phyloP scores from a whole-genome alignment of 2,888 invertebrate species.

The Ptilodon capucinus region DNA sequence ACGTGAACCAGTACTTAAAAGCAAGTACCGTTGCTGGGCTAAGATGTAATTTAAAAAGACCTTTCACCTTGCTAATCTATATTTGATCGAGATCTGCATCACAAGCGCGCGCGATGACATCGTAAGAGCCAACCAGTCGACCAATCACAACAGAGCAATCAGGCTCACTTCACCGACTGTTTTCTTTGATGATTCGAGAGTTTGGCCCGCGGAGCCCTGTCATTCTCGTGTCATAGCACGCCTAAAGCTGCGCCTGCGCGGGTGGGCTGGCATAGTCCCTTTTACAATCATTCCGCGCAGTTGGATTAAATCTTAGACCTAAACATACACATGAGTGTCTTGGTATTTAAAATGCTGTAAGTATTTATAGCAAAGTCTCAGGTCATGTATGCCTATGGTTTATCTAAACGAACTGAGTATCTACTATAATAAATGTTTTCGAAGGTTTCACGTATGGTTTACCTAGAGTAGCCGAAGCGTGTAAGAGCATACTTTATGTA shows the following conservation, averaged over 20 bases:
- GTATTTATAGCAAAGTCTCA: too few species aligned
- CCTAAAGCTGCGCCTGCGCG: slow-evolving; percentile 35
- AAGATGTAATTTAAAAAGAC: slow-evolving; percentile 10
- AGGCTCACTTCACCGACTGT: slow-evolving; percentile 64
- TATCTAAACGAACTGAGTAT: too few species aligned
- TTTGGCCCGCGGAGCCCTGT: slow-evolving; percentile 46
- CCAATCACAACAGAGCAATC: slow-evolving; percentile 64
- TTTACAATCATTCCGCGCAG: slow-evolving; percentile 29
- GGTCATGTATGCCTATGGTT: too few species aligned
- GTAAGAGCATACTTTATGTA: too few species aligned
- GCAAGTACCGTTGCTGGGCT: neutral
- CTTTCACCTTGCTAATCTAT: slow-evolving; percentile 56
- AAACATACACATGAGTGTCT: too few species aligned
- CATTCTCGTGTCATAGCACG: slow-evolving; percentile 45
- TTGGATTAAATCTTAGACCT: slow-evolving; percentile 7
- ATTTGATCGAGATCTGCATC: slow-evolving; percentile 39
- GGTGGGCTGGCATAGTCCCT: slow-evolving; percentile 53
- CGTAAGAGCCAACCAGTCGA: slow-evolving; percentile 31
- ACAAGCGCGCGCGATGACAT: slow-evolving; percentile 47
- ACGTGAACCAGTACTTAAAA: neutral
- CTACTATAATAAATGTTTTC: too few species aligned
- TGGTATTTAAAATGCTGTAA: too few species aligned
- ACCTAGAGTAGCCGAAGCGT: too few species aligned
- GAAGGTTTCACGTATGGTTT: too few species aligned
- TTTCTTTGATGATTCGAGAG: slow-evolving; percentile 69